phyloP scores from a whole-genome alignment of 2,113 vertebrate species.

The Peromyscus polionotus region DNA sequence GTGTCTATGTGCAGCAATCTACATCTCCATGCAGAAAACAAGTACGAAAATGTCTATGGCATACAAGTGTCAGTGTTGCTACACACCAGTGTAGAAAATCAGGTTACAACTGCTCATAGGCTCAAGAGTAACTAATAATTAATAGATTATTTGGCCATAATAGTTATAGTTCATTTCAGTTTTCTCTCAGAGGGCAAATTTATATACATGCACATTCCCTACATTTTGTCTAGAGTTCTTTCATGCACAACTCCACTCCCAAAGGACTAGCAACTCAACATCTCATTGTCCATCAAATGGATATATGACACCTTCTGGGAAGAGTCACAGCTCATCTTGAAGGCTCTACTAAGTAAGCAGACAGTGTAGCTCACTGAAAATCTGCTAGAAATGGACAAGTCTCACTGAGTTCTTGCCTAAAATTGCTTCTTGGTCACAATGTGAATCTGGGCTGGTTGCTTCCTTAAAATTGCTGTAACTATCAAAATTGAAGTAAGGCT shows the following conservation, averaged over 20 bases:
- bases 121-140: neutral
- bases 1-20: neutral
- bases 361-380: neutral
- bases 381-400: too few relatives aligned
- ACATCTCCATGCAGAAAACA: neutral
- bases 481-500: neutral
- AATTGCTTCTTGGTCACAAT: neutral
- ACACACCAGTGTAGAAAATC: neutral
- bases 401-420: neutral
- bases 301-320: neutral
- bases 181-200: neutral
- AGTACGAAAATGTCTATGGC: neutral
- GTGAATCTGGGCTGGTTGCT: neutral
- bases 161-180: neutral
- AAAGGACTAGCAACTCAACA: neutral
- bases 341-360: neutral
- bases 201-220: neutral
- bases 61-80: neutral
- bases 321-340: neutral
- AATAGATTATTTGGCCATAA: neutral
- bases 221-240: neutral
- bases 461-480: neutral
- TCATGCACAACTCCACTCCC: neutral
- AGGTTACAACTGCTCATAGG: neutral
- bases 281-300: neutral